These are phyloP conservation scores for Laticauda laticaudata DNA, from an alignment of 2,113 vertebrate genomes.

Conservation along the genomic window DNA sequence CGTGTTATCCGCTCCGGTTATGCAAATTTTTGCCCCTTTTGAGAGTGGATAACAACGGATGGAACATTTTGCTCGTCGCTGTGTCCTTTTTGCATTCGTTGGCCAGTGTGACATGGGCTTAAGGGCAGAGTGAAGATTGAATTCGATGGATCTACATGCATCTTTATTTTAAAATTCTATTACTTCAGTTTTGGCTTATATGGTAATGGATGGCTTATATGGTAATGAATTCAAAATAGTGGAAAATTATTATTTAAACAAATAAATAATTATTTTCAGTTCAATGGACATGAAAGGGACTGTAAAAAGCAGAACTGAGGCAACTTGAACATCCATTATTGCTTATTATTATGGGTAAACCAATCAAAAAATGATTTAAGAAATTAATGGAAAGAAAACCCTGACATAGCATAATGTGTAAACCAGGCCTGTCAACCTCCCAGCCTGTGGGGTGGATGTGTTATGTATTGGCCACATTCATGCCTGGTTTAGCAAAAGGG, in stretches of 20 bases:
- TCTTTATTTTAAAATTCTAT: not conserved
- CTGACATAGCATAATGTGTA: not conserved
- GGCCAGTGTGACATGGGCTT: too few species aligned
- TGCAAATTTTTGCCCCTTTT: too few species aligned
- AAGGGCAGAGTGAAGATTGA: not conserved
- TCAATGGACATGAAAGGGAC: not conserved
- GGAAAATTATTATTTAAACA: not conserved
- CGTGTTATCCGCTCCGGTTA: too few species aligned
- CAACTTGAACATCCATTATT: not conserved
- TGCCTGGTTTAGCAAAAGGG: too few species aligned
- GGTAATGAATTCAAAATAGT: not conserved
- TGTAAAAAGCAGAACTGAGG: not conserved
- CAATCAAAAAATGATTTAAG: not conserved
- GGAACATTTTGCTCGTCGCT: too few species aligned
- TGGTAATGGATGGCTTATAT: not conserved
- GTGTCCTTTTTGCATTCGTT: too few species aligned
- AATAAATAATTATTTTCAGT: not conserved
- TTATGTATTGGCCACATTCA: too few species aligned
- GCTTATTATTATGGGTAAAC: not conserved
- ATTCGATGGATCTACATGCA: not conserved
- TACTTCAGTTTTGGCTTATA: not conserved
- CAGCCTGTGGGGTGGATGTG: too few species aligned
- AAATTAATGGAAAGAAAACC: not conserved
- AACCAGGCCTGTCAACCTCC: not conserved
- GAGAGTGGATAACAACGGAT: too few species aligned